phyloP scores from a whole-genome alignment of 2,113 vertebrate species.

The Eupsittula cactorum region DNA sequence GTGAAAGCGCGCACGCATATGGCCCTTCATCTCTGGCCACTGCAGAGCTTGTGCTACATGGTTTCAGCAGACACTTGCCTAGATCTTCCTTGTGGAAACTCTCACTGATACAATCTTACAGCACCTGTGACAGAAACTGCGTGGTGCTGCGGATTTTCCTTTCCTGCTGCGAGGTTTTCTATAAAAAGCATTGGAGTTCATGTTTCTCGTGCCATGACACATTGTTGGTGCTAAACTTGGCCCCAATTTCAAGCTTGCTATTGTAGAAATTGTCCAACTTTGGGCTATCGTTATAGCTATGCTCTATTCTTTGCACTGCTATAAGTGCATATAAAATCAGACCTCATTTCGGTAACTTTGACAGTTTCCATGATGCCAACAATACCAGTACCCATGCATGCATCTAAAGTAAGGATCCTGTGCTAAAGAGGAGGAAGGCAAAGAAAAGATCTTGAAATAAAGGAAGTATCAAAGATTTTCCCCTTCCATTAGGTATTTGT shows the following conservation, averaged over 20 bases:
- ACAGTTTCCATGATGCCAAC: not conserved
- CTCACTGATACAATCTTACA: not conserved
- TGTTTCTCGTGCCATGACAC: accelerated
- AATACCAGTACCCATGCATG: not conserved
- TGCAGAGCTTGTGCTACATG: not conserved
- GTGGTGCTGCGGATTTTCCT: not conserved
- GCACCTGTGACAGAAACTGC: not conserved
- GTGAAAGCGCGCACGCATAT: accelerated
- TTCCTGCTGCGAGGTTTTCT: not conserved
- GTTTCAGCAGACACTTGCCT: not conserved
- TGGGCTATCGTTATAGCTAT: not conserved
- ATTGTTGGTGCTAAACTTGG: not conserved
- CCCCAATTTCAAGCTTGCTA: not conserved
- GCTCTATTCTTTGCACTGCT: not conserved
- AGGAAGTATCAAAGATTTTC: not conserved
- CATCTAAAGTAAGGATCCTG: not conserved
- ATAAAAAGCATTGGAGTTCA: not conserved
- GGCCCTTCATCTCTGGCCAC: not conserved
- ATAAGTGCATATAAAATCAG: not conserved
- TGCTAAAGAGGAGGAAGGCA: not conserved
- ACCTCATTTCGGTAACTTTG: not conserved
- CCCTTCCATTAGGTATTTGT: not conserved
- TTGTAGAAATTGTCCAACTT: not conserved
- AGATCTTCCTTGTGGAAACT: not conserved
- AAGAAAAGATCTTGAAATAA: not conserved